phyloP scores from a whole-genome alignment of 2,113 vertebrate genomes.

The Burhinus oedicnemus region DNA sequence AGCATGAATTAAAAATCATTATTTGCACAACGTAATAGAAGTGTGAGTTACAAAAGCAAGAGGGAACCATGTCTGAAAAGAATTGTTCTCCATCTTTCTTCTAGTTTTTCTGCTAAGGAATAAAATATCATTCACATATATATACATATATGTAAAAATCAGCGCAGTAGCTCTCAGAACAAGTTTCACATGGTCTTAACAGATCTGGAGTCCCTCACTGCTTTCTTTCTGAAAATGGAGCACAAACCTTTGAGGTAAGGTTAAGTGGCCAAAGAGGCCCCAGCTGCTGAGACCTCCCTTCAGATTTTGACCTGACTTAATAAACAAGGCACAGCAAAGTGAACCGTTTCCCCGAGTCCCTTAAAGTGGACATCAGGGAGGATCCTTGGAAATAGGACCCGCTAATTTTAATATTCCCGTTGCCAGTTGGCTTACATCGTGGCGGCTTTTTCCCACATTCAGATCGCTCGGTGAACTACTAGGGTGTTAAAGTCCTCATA shows the following conservation, averaged over 20 bases:
- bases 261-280: not conserved
- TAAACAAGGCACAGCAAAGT: not conserved
- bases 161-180: not conserved
- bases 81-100: not conserved
- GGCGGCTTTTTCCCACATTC: not conserved
- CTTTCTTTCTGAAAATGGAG: not conserved
- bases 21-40: not conserved
- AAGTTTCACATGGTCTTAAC: not conserved
- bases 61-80: not conserved
- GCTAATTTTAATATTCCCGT: not conserved
- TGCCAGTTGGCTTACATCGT: rapidly evolving
- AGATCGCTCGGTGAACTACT: rapidly evolving
- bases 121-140: not conserved
- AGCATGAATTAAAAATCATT: not conserved
- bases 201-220: not conserved
- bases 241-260: not conserved
- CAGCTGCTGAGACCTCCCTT: not conserved
- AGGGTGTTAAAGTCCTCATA: not conserved
- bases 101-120: not conserved
- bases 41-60: not conserved
- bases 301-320: rapidly evolving
- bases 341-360: not conserved
- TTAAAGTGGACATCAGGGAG: rapidly evolving
- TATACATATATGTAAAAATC: not conserved
- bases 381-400: not conserved